phyloP scores from a whole-genome alignment of 2,797 vertebrate genomes.

The Gambusia yucatana region DNA sequence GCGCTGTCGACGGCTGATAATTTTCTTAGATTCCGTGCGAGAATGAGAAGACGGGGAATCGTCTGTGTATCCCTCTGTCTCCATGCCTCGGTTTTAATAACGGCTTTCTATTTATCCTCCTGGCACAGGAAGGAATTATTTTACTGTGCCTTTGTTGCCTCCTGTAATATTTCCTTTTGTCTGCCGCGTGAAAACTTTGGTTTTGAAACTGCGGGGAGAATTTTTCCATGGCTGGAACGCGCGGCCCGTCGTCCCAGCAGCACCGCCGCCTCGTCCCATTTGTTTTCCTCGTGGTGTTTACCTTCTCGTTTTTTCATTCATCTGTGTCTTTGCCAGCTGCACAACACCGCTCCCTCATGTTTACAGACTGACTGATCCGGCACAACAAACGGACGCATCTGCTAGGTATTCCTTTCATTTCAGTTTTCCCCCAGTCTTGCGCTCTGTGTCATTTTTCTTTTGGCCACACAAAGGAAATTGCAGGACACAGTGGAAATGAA shows the following conservation, averaged over 20 bases:
- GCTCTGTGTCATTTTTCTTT: conserved; percentile 25
- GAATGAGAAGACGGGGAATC: conserved; percentile 3
- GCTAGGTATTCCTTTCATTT: conserved; percentile 19
- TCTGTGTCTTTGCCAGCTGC: conserved; percentile 45
- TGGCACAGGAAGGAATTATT: conserved; percentile 50
- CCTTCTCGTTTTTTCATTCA: conserved; percentile 15
- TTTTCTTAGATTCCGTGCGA: conserved; percentile 39
- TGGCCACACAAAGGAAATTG: conserved; percentile 16
- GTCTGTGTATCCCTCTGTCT: conserved; percentile 32
- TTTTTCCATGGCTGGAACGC: conserved; percentile 61
- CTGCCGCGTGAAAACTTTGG: conserved; percentile 37
- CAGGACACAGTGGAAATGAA: conserved; percentile 33
- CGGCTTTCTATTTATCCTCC: conserved; percentile 64
- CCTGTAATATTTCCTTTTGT: conserved; percentile 48
- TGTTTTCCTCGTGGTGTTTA: conserved; percentile 40
- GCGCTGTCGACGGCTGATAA: neutral
- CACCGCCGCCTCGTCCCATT: conserved; percentile 30
- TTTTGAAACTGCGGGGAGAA: conserved; percentile 54
- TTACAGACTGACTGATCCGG: conserved; percentile 64
- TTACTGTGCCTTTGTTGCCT: conserved; percentile 60
- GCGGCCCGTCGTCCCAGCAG: conserved; percentile 38
- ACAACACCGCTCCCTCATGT: conserved; percentile 62
- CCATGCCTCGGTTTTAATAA: conserved; percentile 53
- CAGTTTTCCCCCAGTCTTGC: conserved; percentile 14
- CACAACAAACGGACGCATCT: conserved; percentile 52